Conservation (phyloP, 2,797 vertebrate genomes). For the Premnoplex brunnescens region DNA sequence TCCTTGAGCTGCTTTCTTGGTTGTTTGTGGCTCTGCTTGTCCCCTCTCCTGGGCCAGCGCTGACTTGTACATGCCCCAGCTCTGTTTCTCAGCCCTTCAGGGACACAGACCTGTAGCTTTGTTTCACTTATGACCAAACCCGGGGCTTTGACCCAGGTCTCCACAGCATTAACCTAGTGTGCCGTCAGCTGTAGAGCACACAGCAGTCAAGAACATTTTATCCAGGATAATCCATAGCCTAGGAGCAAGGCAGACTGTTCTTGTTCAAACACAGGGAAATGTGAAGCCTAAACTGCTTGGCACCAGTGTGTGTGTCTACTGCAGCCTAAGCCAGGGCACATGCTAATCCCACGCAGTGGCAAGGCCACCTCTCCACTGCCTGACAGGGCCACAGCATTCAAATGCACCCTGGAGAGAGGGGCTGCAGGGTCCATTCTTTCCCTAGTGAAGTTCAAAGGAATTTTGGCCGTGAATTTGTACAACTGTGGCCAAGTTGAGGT, state of each 20-base stretch:
- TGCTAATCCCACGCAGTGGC: neutral
- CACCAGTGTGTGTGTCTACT: neutral
- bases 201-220: conserved; percentile 59
- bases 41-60: neutral
- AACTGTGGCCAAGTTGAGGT: neutral
- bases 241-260: conserved; percentile 43
- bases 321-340: neutral
- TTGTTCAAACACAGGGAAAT: conserved; percentile 61
- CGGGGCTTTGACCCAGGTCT: conserved; percentile 30
- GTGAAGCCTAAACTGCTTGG: conserved; percentile 62
- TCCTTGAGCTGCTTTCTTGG: neutral
- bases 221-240: conserved; percentile 60
- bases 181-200: conserved; percentile 21
- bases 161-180: conserved; percentile 33
- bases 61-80: neutral
- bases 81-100: neutral
- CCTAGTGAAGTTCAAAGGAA: neutral
- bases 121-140: conserved; percentile 6
- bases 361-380: neutral
- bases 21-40: neutral
- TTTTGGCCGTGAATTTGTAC: neutral
- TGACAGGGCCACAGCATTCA: neutral
- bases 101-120: neutral
- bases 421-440: neutral
- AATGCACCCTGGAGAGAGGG: neutral